Evolutionary conservation across 2,113 vertebrate genomes (phyloP).

Genomic region (Eudorcas thomsonii): DNA sequence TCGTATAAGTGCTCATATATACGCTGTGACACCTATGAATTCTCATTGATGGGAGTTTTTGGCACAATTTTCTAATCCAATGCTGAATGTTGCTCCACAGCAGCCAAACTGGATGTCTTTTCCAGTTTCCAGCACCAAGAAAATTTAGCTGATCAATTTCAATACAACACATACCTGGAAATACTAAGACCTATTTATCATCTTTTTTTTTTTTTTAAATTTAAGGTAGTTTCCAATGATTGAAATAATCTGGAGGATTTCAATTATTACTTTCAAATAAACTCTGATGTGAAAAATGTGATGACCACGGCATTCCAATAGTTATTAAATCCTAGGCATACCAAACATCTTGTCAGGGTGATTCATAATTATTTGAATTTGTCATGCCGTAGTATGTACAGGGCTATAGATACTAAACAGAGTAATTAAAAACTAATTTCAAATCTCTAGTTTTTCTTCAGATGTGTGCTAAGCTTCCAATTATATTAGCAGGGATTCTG

Average conservation of each 20-base stretch:
- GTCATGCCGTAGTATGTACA: slow-evolving; percentile 77
- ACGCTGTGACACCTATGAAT: slow-evolving; percentile 58
- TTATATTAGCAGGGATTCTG: slow-evolving; percentile 15
- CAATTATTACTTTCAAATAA: slow-evolving; percentile 56
- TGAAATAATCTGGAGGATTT: slow-evolving; percentile 60
- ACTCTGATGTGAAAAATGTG: slow-evolving; percentile 70
- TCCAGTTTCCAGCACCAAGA: slow-evolving; percentile 69
- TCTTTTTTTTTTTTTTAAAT: not conserved
- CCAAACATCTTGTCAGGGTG: slow-evolving; percentile 68
- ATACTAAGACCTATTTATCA: slow-evolving; percentile 43
- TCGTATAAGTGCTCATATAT: slow-evolving; percentile 51
- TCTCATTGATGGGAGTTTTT: slow-evolving; percentile 55
- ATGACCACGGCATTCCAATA: slow-evolving; percentile 60
- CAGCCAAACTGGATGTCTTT: slow-evolving; percentile 11
- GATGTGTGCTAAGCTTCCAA: slow-evolving; percentile 47
- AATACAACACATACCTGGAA: slow-evolving; percentile 51
- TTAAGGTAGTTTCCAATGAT: slow-evolving; percentile 57
- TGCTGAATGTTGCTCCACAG: slow-evolving; percentile 18
- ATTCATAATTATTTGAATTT: slow-evolving; percentile 69
- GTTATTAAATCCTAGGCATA: slow-evolving; percentile 65
- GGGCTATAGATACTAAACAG: slow-evolving; percentile 69
- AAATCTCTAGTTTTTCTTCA: slow-evolving; percentile 11
- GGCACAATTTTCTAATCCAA: slow-evolving; percentile 70
- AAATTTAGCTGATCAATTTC: slow-evolving; percentile 51
- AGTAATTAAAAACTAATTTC: slow-evolving; percentile 72